Percentiles rank a stretch among this genome's conserved stretches.
Evolutionary conservation across 2,113 vertebrate species (phyloP).

Genomic region (Stegostoma tigrinum): DNA sequence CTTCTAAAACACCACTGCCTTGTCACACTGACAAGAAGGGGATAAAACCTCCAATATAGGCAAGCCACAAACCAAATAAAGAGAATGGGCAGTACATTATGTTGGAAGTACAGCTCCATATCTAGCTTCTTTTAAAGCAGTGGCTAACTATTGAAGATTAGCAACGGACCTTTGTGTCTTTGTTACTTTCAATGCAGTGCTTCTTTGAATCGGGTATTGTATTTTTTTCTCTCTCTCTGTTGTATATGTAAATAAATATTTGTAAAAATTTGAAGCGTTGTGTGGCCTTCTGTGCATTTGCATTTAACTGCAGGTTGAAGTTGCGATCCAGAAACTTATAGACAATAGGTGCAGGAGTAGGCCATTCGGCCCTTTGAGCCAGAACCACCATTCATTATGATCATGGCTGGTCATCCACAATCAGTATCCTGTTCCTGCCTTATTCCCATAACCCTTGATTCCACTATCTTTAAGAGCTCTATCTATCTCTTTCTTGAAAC

Average conservation of each 20-base stretch:
- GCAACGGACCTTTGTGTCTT: neutral
- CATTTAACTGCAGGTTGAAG: neutral
- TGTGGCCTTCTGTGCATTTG: neutral
- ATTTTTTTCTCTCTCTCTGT: slow-evolving; percentile 26
- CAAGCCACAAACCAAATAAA: neutral
- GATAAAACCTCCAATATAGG: neutral
- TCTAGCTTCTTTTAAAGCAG: neutral
- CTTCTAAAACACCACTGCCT: neutral
- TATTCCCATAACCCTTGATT: too few relatives aligned
- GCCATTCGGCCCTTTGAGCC: too few relatives aligned
- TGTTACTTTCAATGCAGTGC: slow-evolving; percentile 20
- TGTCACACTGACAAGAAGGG: neutral
- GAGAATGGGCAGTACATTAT: neutral
- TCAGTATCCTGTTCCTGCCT: too few relatives aligned
- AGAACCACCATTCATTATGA: too few relatives aligned
- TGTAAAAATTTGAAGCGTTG: slow-evolving; percentile 25
- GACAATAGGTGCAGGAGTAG: too few relatives aligned
- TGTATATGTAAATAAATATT: slow-evolving; percentile 37
- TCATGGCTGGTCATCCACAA: too few relatives aligned
- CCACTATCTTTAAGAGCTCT: too few relatives aligned
- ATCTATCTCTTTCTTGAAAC: too few relatives aligned
- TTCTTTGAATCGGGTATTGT: slow-evolving; percentile 35
- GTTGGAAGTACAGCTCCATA: slow-evolving; percentile 17
- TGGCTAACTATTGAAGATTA: slow-evolving; percentile 15
- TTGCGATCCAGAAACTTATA: neutral